A percentile compares a stretch with the other conserved stretches of the same genome.
Conservation (phyloP, 2,888 invertebrate species). For the Xanthia icteritia region DNA sequence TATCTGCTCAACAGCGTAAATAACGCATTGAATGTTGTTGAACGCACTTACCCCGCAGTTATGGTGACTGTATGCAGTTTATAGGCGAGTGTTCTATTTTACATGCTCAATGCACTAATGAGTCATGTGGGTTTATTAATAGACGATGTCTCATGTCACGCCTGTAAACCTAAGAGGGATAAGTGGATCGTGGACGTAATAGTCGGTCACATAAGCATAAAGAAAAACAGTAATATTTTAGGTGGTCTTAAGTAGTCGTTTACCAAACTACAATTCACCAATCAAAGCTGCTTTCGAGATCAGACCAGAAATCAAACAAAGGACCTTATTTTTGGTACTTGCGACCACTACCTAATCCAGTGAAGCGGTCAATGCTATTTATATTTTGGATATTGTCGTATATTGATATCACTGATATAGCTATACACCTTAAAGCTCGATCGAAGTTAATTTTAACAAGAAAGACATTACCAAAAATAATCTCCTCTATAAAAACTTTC, state of each 20-base stretch:
- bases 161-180: not conserved
- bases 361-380: no score
- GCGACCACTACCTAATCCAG: no score
- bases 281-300: not conserved
- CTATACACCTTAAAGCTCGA: no score
- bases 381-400: no score
- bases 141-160: conserved; percentile 3
- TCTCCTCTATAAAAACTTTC: not conserved
- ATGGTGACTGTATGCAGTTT: not conserved
- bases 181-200: conserved; percentile 1
- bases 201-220: not conserved
- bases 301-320: no score
- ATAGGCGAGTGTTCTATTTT: conserved; percentile 9
- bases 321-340: no score
- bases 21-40: no score
- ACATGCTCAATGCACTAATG: conserved; percentile 29
- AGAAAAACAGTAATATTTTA: not conserved
- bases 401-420: no score
- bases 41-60: not conserved
- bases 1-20: no score
- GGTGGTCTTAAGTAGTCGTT: no score
- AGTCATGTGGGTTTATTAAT: conserved; percentile 22
- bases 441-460: not conserved
- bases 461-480: not conserved
- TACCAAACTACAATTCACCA: no score